These are phyloP conservation scores for Coenobita brevimanus DNA, from an alignment of 1,140 invertebrate genomes.

Conservation along the genomic window DNA sequence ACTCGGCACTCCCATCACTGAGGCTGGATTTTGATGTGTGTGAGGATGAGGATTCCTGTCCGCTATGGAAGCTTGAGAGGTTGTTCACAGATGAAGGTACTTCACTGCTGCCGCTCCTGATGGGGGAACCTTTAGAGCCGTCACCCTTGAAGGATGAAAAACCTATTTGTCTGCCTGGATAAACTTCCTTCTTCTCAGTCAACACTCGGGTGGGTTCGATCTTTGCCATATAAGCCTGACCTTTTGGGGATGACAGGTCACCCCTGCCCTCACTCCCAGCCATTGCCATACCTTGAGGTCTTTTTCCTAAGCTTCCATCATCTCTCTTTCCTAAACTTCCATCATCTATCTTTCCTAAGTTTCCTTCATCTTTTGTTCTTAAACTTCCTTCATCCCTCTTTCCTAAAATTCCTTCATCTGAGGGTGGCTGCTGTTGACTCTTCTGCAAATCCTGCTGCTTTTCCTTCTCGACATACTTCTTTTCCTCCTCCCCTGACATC, in stretches of 20 bases:
- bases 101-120: constrained; percentile 2
- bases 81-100: neutral
- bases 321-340: no score
- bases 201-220: constrained; percentile 9
- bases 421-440: neutral
- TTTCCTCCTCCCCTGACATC: neutral
- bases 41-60: constrained; percentile 38
- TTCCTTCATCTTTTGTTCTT: no score
- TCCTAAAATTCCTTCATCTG: no score
- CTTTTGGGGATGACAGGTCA: neutral
- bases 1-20: constrained; percentile 57
- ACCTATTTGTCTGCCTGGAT: constrained; percentile 6
- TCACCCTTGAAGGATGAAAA: constrained; percentile 42
- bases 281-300: constrained; percentile 14
- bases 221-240: constrained; percentile 29
- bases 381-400: no score
- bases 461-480: neutral
- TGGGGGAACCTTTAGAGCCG: neutral
- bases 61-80: neutral
- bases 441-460: no score
- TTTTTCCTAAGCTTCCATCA: no score
- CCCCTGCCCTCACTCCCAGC: neutral
- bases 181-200: constrained; percentile 27
- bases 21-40: constrained; percentile 54
- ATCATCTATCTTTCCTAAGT: no score